Base-by-base conservation (phyloP, 1,140 invertebrate species). In the Aphaenogaster ashmeadi region DNA sequence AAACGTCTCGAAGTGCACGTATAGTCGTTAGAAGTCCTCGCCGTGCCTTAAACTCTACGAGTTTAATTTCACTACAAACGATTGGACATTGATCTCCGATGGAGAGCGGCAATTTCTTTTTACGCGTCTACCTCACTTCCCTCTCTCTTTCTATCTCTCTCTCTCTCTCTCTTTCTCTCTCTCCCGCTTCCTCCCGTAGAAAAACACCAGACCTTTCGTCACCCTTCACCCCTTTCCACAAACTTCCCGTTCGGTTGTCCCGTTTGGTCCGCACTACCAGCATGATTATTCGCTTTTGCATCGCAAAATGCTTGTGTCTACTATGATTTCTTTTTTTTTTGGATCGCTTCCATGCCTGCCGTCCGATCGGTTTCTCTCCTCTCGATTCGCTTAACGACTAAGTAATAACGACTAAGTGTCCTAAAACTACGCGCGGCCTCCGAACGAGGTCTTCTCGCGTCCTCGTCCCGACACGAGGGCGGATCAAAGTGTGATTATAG, bases 191-290 rank as follows among this genome's bases (percentile, higher is more conserved):
- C 21, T 92, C 44, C 36, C 56, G 62, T 50, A 75, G 27, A 58
- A 89, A 88, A 89, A 71, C 52, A 52, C 27, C 58, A 41, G 58
- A 75, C 44, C 56, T 81, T 66, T 41, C 74, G 47, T 56, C 66
- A 79, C 66, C 66, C 27, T 69, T 78, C 74, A 75, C 62, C 47
- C 15, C 54, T 75, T 80, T 75, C 69, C 62, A 67, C 64, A 79
- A 78, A 84, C 87, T 91, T 93, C 87, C 80, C 89, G 92, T 93
- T 69, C 93, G 92, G 92, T 93, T 93, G 92, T 93, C 90, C 92
- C 93, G 85, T 94, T 95, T 95, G 94, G 94, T 95, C 94, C 94
- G 90, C 94, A 94, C 93, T 94, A 94, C 94, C 93, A 95, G 94
- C 94, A 94, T 94, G 90, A 93, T 92, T 92, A 80, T 92, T 94